Conservation (phyloP, 2,113 vertebrate genomes). For the Odontesthes bonariensis region DNA sequence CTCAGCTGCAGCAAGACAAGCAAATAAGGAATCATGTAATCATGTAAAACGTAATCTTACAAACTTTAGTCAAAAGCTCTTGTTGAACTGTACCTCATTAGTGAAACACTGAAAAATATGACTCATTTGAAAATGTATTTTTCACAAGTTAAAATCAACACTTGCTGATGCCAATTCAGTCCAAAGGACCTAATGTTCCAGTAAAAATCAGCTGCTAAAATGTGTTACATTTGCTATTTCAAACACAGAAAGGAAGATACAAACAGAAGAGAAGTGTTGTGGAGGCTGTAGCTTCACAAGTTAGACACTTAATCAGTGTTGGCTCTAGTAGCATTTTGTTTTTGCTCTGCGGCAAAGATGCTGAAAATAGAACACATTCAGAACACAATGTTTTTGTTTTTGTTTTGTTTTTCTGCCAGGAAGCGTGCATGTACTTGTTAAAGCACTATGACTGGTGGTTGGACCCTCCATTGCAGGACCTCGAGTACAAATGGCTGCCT, state of each 20-base stretch:
- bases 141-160: background rate
- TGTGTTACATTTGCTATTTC: conserved; percentile 37
- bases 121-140: background rate
- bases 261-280: conserved; percentile 29
- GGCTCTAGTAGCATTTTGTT: conserved; percentile 37
- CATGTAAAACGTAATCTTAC: background rate
- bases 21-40: conserved; percentile 10
- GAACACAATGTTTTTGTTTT: background rate
- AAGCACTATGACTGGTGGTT: conserved; percentile 71
- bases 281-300: conserved; percentile 52
- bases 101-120: background rate
- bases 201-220: conserved; percentile 32
- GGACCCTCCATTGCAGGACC: conserved; percentile 67
- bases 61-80: background rate
- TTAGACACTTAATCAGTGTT: conserved; percentile 27
- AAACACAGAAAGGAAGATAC: conserved; percentile 25
- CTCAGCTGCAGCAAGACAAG: background rate
- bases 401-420: conserved; percentile 47
- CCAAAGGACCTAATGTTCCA: conserved; percentile 32
- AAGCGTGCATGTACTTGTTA: conserved; percentile 66
- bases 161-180: background rate
- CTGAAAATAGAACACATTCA: conserved; percentile 21
- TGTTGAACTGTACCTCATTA: background rate
- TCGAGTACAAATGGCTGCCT: conserved; percentile 77
- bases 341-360: conserved; percentile 29